Conservation (phyloP, 2,797 vertebrate genomes). For the Taenioides sp. region DNA sequence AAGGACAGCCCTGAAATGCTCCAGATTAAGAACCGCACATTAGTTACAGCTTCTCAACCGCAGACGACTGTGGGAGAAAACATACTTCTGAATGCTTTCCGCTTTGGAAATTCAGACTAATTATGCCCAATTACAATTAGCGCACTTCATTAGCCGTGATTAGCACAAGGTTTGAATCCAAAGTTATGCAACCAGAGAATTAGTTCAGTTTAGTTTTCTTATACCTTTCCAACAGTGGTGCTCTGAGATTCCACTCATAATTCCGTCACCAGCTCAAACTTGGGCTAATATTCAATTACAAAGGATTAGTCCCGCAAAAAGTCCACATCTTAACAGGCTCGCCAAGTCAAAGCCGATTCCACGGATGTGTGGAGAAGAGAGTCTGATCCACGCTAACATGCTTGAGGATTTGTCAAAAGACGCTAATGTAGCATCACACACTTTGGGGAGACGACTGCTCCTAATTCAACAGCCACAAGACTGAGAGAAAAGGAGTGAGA, state of each 20-base stretch:
- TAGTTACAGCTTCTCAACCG: slow-evolving; percentile 56
- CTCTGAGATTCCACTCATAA: slow-evolving; percentile 61
- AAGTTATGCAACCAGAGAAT: slow-evolving; percentile 54
- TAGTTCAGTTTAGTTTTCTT: slow-evolving; percentile 38
- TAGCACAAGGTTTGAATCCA: slow-evolving; percentile 59
- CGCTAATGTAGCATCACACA: slow-evolving; percentile 59
- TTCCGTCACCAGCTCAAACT: slow-evolving; percentile 66
- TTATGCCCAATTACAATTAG: slow-evolving; percentile 73
- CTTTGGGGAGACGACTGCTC: slow-evolving; percentile 34
- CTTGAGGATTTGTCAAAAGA: slow-evolving; percentile 58
- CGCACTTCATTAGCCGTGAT: slow-evolving; percentile 73
- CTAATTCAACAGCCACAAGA: slow-evolving; percentile 50
- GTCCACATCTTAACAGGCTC: slow-evolving; percentile 66
- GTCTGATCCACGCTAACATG: slow-evolving; percentile 52
- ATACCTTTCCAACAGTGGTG: slow-evolving; percentile 37
- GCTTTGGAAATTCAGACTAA: slow-evolving; percentile 66
- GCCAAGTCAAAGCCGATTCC: slow-evolving; percentile 69
- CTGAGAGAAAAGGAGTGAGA: slow-evolving; percentile 18
- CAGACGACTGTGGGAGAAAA: slow-evolving; percentile 56
- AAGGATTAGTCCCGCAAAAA: slow-evolving; percentile 64
- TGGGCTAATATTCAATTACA: slow-evolving; percentile 79
- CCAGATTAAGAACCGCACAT: neutral
- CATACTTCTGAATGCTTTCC: slow-evolving; percentile 53
- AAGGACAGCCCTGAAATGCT: neutral
- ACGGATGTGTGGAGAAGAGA: slow-evolving; percentile 45